Conservation (phyloP, 2,888 invertebrate genomes). For the Serripes groenlandicus region DNA sequence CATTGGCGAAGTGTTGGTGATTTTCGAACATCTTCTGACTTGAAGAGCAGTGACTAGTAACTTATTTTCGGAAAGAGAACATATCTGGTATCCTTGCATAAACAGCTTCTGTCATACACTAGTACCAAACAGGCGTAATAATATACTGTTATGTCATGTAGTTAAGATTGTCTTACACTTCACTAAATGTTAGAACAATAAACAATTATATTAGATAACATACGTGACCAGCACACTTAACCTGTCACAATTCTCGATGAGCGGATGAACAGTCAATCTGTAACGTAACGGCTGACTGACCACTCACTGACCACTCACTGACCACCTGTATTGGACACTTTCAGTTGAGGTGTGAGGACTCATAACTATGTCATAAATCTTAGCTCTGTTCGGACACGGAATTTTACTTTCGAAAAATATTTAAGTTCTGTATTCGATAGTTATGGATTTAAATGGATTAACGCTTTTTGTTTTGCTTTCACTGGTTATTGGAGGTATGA, state of each 20-base stretch:
- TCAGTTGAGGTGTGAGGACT: constrained; percentile 13
- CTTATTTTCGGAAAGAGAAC: too few relatives aligned
- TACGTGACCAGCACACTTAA: too few relatives aligned
- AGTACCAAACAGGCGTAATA: too few relatives aligned
- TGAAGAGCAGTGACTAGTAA: too few relatives aligned
- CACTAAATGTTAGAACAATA: too few relatives aligned
- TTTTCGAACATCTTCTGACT: too few relatives aligned
- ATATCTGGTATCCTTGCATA: too few relatives aligned
- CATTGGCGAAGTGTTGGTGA: too few relatives aligned
- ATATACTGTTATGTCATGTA: too few relatives aligned
- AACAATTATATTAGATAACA: too few relatives aligned
- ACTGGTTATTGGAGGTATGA: constrained; percentile 11
- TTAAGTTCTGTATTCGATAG: neutral
- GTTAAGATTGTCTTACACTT: too few relatives aligned
- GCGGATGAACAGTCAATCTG: neutral
- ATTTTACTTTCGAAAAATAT: neutral
- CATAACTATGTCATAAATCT: neutral
- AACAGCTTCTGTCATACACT: too few relatives aligned
- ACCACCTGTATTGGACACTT: neutral
- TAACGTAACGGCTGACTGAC: neutral
- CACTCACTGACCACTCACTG: constrained; percentile 2
- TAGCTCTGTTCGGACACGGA: neutral
- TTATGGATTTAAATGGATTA: constrained; percentile 3
- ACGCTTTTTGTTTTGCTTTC: constrained; percentile 1
- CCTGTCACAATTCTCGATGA: neutral